Conservation (phyloP, 2,888 invertebrate species). For the Selenia dentaria region DNA sequence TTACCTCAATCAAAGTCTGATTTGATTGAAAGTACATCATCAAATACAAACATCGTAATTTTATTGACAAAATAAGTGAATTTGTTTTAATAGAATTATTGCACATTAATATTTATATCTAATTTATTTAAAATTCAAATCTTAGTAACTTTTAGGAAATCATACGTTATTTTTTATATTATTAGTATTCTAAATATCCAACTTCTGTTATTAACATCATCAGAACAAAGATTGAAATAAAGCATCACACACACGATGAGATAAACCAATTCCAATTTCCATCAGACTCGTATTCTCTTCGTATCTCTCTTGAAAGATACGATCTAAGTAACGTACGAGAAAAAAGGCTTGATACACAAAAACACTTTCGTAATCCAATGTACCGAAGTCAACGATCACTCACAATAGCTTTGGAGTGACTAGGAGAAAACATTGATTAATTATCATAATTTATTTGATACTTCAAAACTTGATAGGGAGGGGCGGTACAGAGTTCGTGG, state of each 20-base stretch:
- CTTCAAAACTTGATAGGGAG: slow-evolving; percentile 80
- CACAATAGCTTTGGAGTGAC: slow-evolving; percentile 80
- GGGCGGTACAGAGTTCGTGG: slow-evolving; percentile 66
- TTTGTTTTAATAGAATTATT: too few relatives aligned
- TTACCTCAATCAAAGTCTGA: slow-evolving; percentile 14
- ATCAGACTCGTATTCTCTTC: slow-evolving; percentile 40
- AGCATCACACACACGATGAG: slow-evolving; percentile 29
- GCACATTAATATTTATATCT: too few relatives aligned
- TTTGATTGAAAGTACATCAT: too few relatives aligned
- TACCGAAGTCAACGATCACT: slow-evolving; percentile 77
- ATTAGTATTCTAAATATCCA: too few relatives aligned
- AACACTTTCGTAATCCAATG: slow-evolving; percentile 70
- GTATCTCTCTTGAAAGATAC: slow-evolving; percentile 53
- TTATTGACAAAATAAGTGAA: too few relatives aligned
- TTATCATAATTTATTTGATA: slow-evolving; percentile 85
- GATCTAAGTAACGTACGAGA: slow-evolving; percentile 40
- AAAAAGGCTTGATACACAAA: slow-evolving; percentile 62
- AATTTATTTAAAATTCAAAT: too few relatives aligned
- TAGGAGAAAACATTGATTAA: slow-evolving; percentile 84
- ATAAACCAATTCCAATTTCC: slow-evolving; percentile 30
- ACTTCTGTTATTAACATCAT: too few relatives aligned
- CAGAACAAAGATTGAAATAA: not conserved
- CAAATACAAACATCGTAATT: too few relatives aligned
- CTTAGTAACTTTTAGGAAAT: too few relatives aligned
- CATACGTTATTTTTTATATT: too few relatives aligned